These are phyloP conservation scores for Kobus ellipsiprymnus DNA, from an alignment of 2,113 vertebrate genomes.

Conservation along the genomic window DNA sequence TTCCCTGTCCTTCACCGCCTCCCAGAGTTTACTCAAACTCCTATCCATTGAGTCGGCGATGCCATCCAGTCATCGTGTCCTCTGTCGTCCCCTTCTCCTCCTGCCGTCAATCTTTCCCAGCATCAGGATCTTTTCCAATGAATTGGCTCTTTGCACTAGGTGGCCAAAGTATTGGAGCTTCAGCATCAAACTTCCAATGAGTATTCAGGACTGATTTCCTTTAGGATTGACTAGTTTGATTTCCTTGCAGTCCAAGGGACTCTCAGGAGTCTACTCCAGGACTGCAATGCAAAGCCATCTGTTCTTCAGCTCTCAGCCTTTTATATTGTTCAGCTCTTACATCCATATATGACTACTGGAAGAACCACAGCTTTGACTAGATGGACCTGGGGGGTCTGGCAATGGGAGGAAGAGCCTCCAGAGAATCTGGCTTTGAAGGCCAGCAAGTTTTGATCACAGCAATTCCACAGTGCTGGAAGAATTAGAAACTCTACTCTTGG, in stretches of 20 bases:
- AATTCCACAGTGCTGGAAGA: neutral
- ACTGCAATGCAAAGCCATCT: neutral
- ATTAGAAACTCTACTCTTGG: neutral
- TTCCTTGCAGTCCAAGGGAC: neutral
- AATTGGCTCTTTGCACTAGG: neutral
- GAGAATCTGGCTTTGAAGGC: neutral
- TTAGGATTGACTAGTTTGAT: neutral
- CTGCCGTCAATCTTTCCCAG: neutral
- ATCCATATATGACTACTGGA: neutral
- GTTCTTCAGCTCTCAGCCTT: neutral
- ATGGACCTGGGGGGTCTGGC: neutral
- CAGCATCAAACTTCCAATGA: neutral
- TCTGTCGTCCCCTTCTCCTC: neutral
- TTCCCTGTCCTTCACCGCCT: neutral
- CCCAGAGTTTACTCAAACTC: neutral
- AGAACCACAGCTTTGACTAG: neutral
- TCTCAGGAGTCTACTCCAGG: neutral
- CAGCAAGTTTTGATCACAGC: neutral
- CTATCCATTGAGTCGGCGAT: neutral
- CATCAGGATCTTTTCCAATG: neutral
- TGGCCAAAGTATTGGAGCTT: neutral
- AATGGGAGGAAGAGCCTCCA: neutral
- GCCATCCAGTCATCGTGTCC: accelerated
- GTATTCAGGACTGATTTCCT: neutral
- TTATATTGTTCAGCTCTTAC: neutral